Conservation (phyloP, 2,113 vertebrate genomes). For the Lophius piscatorius region DNA sequence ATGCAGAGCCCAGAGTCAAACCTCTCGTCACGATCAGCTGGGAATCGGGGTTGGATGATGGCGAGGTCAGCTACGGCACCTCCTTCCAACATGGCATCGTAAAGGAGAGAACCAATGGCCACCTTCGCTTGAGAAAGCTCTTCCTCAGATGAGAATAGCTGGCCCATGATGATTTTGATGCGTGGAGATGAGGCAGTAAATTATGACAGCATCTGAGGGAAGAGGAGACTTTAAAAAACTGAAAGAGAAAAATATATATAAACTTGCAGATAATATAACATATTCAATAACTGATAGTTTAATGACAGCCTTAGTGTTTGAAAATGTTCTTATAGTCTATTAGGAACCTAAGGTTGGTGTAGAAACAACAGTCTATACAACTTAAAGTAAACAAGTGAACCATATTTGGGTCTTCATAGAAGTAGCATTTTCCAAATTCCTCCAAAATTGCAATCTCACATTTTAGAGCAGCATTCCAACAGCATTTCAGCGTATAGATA, state of each 20-base stretch:
- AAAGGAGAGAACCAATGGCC: conserved; percentile 56
- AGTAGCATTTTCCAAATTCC: neutral
- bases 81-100: conserved; percentile 58
- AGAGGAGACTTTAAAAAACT: neutral
- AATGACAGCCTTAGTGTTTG: too few relatives aligned
- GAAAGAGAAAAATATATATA: neutral
- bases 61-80: conserved; percentile 60
- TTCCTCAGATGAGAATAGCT: conserved; percentile 62
- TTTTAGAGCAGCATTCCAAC: neutral
- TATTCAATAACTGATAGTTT: too few relatives aligned
- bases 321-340: too few relatives aligned
- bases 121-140: conserved; percentile 35
- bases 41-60: conserved; percentile 48
- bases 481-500: neutral
- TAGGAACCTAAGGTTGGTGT: too few relatives aligned
- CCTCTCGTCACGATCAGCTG: conserved; percentile 30
- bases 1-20: conserved; percentile 29
- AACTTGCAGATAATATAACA: neutral
- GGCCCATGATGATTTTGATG: conserved; percentile 57
- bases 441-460: neutral
- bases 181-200: neutral
- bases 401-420: neutral
- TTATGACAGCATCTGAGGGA: conserved; percentile 10
- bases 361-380: too few relatives aligned
- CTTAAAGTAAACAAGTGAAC: too few relatives aligned